Evolutionary conservation across 2,888 invertebrate genomes (phyloP).

Genomic region (Rhodophaea formosa): DNA sequence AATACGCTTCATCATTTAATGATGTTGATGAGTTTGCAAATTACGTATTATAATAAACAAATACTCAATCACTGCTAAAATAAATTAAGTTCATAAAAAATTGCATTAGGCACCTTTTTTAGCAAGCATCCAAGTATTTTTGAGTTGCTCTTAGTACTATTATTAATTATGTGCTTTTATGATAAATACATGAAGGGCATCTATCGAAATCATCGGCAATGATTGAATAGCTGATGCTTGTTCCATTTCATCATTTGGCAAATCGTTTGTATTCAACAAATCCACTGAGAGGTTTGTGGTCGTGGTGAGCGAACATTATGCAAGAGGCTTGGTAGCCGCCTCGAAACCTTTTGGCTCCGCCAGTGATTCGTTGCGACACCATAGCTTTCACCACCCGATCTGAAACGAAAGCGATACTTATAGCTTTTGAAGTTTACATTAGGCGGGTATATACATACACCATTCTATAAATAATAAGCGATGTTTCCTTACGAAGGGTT

Average conservation of each 20-base stretch:
- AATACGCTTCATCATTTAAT: conserved; percentile 23
- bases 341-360: conserved; percentile 67
- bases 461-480: neutral
- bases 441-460: neutral
- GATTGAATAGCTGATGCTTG: neutral
- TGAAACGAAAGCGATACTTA: conserved; percentile 44
- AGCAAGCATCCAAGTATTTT: too few species aligned
- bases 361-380: conserved; percentile 58
- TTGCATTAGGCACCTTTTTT: too few species aligned
- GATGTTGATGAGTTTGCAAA: neutral
- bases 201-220: neutral
- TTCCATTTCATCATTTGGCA: conserved; percentile 19
- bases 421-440: conserved; percentile 20
- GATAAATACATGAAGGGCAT: neutral
- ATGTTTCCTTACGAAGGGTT: neutral
- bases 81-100: too few species aligned
- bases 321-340: conserved; percentile 60
- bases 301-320: conserved; percentile 56
- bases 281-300: conserved; percentile 40
- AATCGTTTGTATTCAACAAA: conserved; percentile 39
- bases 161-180: neutral
- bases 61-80: neutral
- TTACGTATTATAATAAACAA: too few species aligned
- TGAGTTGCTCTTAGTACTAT: too few species aligned
- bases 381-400: conserved; percentile 64